phyloP scores from a whole-genome alignment of 2,797 vertebrate genomes.

The Cetoscarus ocellatus region DNA sequence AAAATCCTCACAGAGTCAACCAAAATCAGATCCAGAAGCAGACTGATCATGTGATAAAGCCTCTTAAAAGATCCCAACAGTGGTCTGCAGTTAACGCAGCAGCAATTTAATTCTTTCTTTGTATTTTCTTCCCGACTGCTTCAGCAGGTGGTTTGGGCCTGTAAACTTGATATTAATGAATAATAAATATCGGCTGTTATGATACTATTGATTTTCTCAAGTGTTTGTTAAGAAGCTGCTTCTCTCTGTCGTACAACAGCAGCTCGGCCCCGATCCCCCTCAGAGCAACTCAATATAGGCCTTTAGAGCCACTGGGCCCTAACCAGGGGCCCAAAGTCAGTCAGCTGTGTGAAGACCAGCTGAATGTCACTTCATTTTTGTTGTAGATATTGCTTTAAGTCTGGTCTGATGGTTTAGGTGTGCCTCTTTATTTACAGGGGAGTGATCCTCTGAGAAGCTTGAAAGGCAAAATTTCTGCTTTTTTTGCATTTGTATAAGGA shows the following conservation, averaged over 20 bases:
- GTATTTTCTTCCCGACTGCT: slow-evolving; percentile 13
- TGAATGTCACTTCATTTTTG: background rate
- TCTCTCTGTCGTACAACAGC: slow-evolving; percentile 76
- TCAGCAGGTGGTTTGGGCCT: slow-evolving; percentile 78
- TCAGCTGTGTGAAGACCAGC: background rate
- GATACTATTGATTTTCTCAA: slow-evolving; percentile 85
- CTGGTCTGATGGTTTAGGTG: too few species aligned
- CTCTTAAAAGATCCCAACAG: background rate
- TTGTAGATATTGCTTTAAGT: too few species aligned
- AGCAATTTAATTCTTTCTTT: background rate
- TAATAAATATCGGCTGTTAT: slow-evolving; percentile 86
- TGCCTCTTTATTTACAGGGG: too few species aligned
- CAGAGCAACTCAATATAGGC: slow-evolving; percentile 42
- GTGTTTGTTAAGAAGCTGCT: slow-evolving; percentile 84
- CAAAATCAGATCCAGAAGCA: too few species aligned
- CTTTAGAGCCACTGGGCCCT: slow-evolving; percentile 2
- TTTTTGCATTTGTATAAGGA: too few species aligned
- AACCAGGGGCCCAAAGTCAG: background rate
- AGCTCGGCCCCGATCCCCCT: slow-evolving; percentile 38
- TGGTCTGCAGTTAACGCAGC: background rate
- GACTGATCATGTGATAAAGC: background rate
- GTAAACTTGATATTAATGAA: slow-evolving; percentile 84
- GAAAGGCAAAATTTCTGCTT: too few species aligned
- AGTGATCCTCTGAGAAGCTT: too few species aligned
- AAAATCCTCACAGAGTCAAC: too few species aligned